Conservation (phyloP, 2,888 invertebrate species). For the Dicycla oo region DNA sequence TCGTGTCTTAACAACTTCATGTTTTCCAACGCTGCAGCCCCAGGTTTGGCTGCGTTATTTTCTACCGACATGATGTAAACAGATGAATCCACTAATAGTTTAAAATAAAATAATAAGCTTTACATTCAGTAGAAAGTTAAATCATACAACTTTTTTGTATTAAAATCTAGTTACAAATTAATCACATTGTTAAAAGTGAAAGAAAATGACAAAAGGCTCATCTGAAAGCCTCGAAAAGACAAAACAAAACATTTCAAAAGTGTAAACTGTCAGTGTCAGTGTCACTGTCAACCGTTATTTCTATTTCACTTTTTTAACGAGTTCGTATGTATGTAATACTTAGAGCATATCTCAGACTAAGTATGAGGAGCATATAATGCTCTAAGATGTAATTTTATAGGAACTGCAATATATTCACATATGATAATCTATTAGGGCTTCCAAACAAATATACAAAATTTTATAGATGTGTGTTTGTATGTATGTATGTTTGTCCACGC, state of each 20-base stretch:
- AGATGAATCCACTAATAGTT: not conserved
- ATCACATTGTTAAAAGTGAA: slow-evolving; percentile 31
- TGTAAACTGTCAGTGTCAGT: not conserved
- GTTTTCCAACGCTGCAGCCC: slow-evolving; percentile 86
- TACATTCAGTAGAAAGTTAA: not conserved
- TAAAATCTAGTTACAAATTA: not conserved
- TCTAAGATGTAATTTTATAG: no score
- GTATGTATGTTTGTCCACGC: no score
- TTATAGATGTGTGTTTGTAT: no score
- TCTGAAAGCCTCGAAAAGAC: not conserved
- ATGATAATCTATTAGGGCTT: no score
- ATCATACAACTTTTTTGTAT: not conserved
- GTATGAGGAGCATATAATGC: no score
- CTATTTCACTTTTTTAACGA: no score
- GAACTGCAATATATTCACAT: no score
- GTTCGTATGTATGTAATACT: no score
- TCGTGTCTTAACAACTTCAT: slow-evolving; percentile 88
- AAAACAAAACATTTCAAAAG: slow-evolving; percentile 32
- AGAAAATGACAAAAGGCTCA: slow-evolving; percentile 13
- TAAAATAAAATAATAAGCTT: slow-evolving; percentile 6
- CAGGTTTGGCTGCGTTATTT: slow-evolving; percentile 73
- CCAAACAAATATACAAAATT: no score
- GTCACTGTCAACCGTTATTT: not conserved
- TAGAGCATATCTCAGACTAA: no score
- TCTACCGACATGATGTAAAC: slow-evolving; percentile 73